phyloP scores from a whole-genome alignment of 2,888 invertebrate genomes.

The Ethmia dodecea region DNA sequence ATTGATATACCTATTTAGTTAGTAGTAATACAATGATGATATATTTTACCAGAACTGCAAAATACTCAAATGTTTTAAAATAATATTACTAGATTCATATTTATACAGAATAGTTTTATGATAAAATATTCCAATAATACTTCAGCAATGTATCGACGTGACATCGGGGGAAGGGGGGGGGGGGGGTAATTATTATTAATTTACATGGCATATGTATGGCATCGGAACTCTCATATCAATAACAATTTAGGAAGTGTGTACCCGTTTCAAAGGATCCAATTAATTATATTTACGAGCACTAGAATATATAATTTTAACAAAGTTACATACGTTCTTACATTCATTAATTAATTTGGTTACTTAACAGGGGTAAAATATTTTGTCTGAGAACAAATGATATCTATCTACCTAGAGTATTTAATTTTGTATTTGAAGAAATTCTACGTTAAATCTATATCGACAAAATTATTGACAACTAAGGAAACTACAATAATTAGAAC shows the following conservation, averaged over 20 bases:
- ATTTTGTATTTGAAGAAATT: not conserved
- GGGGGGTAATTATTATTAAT: too few relatives aligned
- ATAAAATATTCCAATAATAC: too few relatives aligned
- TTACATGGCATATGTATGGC: constrained; percentile 28
- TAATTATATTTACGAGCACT: constrained; percentile 41
- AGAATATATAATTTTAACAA: constrained; percentile 15
- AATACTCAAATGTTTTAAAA: too few relatives aligned
- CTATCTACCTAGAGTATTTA: not conserved
- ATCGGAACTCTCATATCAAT: constrained; percentile 61
- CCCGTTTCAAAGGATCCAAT: constrained; percentile 47
- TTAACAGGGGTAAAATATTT: not conserved
- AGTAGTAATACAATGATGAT: too few relatives aligned
- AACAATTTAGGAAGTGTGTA: constrained; percentile 60
- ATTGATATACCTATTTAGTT: too few relatives aligned
- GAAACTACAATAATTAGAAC: constrained; percentile 4
- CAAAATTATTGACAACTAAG: constrained; percentile 4
- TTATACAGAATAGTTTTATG: too few relatives aligned
- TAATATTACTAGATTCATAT: too few relatives aligned
- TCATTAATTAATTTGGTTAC: not conserved
- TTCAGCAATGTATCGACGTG: too few relatives aligned
- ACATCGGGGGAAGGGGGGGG: too few relatives aligned
- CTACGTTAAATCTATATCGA: constrained; percentile 5
- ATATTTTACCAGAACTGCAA: too few relatives aligned
- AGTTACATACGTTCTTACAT: not conserved
- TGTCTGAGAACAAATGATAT: not conserved